Evolutionary conservation across 2,888 invertebrate genomes (phyloP).

Genomic region (Calameuta pallipes): DNA sequence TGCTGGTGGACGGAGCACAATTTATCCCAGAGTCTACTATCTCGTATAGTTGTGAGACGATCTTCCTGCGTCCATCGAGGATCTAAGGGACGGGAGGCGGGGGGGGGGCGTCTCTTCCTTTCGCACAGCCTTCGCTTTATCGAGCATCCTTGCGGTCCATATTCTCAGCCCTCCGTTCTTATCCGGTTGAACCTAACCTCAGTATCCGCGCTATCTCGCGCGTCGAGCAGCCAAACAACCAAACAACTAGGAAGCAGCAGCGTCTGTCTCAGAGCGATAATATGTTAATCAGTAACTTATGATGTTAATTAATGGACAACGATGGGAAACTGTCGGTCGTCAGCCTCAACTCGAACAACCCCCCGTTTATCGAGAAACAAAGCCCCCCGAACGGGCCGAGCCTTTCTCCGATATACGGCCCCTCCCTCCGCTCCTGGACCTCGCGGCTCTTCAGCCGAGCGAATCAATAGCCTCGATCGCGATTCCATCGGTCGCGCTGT

Average conservation of each 20-base stretch:
- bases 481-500: neutral
- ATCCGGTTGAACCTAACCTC: neutral
- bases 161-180: neutral
- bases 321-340: constrained; percentile 39
- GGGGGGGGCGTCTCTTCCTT: neutral
- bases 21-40: neutral
- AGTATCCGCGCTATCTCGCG: neutral
- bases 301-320: constrained; percentile 53
- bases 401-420: neutral
- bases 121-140: neutral
- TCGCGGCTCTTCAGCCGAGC: neutral
- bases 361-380: constrained; percentile 17
- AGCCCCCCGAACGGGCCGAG: neutral
- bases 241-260: constrained; percentile 10
- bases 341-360: constrained; percentile 32
- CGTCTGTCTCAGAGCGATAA: constrained; percentile 52
- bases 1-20: neutral
- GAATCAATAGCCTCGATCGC: neutral
- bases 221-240: neutral
- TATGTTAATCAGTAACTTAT: constrained; percentile 55
- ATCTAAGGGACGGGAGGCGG: no score
- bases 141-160: neutral
- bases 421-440: neutral
- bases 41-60: no score
- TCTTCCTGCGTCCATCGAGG: no score